phyloP scores from a whole-genome alignment of 2,113 vertebrate genomes.

The Oceanodroma tethys region DNA sequence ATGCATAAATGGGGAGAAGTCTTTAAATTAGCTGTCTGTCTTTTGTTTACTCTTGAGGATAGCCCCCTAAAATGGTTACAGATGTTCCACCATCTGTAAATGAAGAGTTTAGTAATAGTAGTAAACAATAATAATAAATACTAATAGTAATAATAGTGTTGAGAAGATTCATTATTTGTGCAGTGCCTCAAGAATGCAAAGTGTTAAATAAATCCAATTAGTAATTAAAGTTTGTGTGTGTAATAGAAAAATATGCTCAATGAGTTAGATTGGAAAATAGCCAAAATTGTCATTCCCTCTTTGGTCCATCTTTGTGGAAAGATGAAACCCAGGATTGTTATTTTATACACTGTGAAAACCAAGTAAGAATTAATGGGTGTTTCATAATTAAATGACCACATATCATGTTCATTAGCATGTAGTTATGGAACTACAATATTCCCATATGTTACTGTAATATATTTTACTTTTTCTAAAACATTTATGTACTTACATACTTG shows the following conservation, averaged over 20 bases:
- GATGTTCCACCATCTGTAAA: conserved; percentile 23
- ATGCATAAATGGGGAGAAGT: background rate
- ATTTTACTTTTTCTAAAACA: background rate
- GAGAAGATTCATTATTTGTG: conserved; percentile 3
- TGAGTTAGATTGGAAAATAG: background rate
- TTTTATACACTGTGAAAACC: background rate
- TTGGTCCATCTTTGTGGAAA: background rate
- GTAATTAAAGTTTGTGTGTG: background rate
- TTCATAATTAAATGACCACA: background rate
- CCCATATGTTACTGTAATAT: background rate
- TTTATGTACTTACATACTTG: background rate
- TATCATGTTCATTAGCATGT: background rate
- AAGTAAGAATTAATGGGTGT: background rate
- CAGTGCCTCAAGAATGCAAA: background rate
- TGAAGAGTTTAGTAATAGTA: background rate
- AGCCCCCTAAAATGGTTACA: background rate
- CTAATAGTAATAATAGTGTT: background rate
- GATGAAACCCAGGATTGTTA: background rate
- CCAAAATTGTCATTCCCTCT: background rate
- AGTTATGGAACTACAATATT: background rate
- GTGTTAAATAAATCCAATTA: background rate
- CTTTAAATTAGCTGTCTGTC: background rate
- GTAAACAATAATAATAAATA: background rate
- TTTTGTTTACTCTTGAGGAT: background rate
- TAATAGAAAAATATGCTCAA: background rate